Evolutionary conservation across 2,113 vertebrate species (phyloP).

Genomic region (Platycercus adscitus): DNA sequence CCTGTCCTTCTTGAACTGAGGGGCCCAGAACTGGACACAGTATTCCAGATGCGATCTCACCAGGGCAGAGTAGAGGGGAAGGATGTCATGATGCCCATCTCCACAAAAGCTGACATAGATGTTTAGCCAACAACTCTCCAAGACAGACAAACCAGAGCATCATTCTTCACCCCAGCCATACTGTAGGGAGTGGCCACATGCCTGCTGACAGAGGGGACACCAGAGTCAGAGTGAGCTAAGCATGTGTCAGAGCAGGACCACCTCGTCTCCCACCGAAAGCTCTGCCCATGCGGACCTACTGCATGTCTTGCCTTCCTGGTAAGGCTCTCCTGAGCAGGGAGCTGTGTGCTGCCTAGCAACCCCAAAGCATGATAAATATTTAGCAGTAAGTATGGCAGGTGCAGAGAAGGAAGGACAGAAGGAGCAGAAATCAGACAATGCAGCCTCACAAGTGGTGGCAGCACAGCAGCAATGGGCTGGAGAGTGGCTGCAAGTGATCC

Average conservation of each 20-base stretch:
- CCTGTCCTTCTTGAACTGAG: too few species aligned
- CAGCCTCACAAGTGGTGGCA: neutral
- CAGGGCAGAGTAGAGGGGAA: too few species aligned
- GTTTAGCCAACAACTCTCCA: neutral
- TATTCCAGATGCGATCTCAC: too few species aligned
- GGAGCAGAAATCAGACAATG: neutral
- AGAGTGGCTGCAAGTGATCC: neutral
- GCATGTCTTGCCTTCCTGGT: accelerated
- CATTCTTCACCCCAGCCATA: neutral
- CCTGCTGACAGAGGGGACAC: neutral
- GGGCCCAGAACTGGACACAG: too few species aligned
- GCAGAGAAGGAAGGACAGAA: neutral
- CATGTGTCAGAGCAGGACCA: neutral
- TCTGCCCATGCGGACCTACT: neutral
- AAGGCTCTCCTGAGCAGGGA: neutral
- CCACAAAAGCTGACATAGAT: accelerated
- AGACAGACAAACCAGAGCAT: neutral
- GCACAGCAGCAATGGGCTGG: neutral
- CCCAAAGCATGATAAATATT: accelerated
- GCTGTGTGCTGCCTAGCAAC: conserved; percentile 35
- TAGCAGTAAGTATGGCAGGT: neutral
- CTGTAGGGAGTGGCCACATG: neutral
- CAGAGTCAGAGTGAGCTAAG: accelerated
- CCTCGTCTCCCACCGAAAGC: neutral
- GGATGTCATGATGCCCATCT: neutral